phyloP scores from a whole-genome alignment of 2,113 vertebrate species.

The Vombatus ursinus region DNA sequence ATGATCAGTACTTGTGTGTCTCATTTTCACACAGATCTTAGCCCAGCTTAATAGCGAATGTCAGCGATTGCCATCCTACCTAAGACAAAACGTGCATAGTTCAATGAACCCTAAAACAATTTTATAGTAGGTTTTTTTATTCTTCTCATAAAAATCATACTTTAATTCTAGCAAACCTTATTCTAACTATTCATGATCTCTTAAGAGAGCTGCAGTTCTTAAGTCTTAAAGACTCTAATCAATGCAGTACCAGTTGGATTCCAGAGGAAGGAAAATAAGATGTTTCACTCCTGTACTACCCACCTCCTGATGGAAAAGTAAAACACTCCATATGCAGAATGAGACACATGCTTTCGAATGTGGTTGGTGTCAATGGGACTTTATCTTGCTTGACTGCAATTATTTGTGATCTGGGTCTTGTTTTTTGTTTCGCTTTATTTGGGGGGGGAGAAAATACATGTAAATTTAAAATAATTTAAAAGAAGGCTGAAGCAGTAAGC shows the following conservation, averaged over 20 bases:
- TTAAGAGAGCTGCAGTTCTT: slow-evolving; percentile 50
- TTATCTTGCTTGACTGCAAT: neutral
- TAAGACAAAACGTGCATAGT: slow-evolving; percentile 43
- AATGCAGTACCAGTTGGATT: neutral
- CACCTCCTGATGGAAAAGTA: neutral
- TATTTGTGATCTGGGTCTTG: neutral
- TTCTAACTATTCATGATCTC: slow-evolving; percentile 70
- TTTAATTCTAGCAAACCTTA: slow-evolving; percentile 74
- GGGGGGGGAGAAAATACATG: neutral
- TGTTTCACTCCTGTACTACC: neutral
- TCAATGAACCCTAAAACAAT: slow-evolving; percentile 63
- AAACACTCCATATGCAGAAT: neutral
- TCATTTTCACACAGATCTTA: slow-evolving; percentile 63
- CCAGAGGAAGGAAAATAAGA: neutral
- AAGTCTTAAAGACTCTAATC: neutral
- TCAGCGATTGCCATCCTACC: slow-evolving; percentile 44
- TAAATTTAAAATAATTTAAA: neutral
- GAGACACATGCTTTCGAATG: neutral
- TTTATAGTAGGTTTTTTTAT: slow-evolving; percentile 59
- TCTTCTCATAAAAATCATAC: slow-evolving; percentile 71
- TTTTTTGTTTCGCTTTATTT: neutral
- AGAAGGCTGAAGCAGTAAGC: slow-evolving; percentile 5
- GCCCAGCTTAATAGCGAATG: slow-evolving; percentile 62
- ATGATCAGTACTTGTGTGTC: slow-evolving; percentile 53
- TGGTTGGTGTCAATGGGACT: neutral